These are phyloP conservation scores for Patella depressa DNA, from an alignment of 2,888 invertebrate species.

Conservation along the genomic window DNA sequence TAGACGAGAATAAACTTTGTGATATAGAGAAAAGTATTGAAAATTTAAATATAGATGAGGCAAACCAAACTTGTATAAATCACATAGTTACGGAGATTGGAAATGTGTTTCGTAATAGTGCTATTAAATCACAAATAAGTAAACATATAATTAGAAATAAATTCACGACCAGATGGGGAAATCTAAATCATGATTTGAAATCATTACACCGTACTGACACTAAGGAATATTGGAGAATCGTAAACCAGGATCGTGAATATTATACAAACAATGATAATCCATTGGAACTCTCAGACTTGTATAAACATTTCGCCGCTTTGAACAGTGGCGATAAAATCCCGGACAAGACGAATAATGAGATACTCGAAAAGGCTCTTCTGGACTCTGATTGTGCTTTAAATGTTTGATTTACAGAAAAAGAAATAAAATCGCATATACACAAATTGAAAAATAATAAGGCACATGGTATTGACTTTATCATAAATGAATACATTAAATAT, in stretches of 20 bases:
- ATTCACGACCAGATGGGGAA: neutral
- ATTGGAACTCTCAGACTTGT: neutral
- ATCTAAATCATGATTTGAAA: neutral
- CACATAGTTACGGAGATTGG: too few species aligned
- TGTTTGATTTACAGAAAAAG: conserved; percentile 12
- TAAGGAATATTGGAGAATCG: neutral
- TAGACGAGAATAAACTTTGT: too few species aligned
- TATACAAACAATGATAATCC: neutral
- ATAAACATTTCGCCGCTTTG: neutral
- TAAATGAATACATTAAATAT: conserved; percentile 24
- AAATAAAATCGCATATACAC: conserved; percentile 12
- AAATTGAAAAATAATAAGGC: conserved; percentile 20
- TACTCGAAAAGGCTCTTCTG: neutral
- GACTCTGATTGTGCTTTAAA: neutral
- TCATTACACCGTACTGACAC: neutral
- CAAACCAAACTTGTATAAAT: too few species aligned
- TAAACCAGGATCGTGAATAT: neutral
- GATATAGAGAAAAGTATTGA: too few species aligned
- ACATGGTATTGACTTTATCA: conserved; percentile 1
- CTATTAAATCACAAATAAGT: too few species aligned
- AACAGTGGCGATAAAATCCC: neutral
- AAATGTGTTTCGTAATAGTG: too few species aligned
- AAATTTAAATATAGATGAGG: too few species aligned
- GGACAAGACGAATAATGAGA: neutral
- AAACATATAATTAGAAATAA: too few species aligned